Evolutionary conservation across 2,113 vertebrate genomes (phyloP).

Genomic region (Lates calcarifer): DNA sequence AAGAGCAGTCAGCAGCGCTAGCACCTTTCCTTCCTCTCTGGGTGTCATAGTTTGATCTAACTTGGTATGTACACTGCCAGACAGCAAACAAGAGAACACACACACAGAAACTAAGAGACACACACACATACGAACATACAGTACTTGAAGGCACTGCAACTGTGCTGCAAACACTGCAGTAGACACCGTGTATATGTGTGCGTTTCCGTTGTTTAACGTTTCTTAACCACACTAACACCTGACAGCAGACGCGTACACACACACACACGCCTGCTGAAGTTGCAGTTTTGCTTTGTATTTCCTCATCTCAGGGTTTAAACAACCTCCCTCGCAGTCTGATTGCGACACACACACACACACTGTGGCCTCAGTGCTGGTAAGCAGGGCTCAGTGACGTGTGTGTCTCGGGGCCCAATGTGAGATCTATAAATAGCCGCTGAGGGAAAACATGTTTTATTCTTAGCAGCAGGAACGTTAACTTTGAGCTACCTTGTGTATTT

Average conservation of each 20-base stretch:
- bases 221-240: constrained; percentile 76
- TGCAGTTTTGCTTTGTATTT: constrained; percentile 68
- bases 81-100: constrained; percentile 20
- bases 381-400: constrained; percentile 67
- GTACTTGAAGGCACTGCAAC: constrained; percentile 44
- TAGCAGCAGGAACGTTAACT: constrained; percentile 69
- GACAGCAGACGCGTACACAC: constrained; percentile 42
- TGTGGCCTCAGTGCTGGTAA: constrained; percentile 60
- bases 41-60: constrained; percentile 26
- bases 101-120: constrained; percentile 2
- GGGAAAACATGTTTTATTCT: constrained; percentile 72
- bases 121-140: constrained; percentile 2
- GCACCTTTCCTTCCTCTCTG: constrained; percentile 79
- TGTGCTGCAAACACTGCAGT: constrained; percentile 58
- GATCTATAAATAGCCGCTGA: constrained; percentile 70
- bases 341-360: constrained; percentile 63
- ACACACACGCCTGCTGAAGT: constrained; percentile 66
- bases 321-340: constrained; percentile 53
- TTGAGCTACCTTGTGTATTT: constrained; percentile 55
- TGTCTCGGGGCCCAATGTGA: constrained; percentile 68
- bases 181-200: constrained; percentile 31
- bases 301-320: constrained; percentile 61
- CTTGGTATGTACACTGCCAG: constrained; percentile 1
- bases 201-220: constrained; percentile 72
- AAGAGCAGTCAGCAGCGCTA: constrained; percentile 81